A percentile compares a stretch with the other conserved stretches of the same genome.
These are phyloP conservation scores for Ginglymostoma cirratum DNA, from an alignment of 2,113 vertebrate species.

Conservation along the genomic window DNA sequence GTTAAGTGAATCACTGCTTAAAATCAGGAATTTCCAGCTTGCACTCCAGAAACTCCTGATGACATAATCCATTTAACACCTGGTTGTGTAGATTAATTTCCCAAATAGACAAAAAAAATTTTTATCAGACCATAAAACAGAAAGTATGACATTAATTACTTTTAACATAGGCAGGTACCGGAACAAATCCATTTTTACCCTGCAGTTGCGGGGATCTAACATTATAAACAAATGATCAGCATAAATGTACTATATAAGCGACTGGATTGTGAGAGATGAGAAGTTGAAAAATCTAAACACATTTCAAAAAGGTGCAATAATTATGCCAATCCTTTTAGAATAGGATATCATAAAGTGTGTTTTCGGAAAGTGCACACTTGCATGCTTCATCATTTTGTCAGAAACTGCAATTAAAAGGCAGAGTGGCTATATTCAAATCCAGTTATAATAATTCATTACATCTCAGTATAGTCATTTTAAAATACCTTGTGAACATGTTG, in stretches of 20 bases:
- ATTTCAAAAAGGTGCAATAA: conserved; percentile 29
- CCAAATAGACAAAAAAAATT: not conserved
- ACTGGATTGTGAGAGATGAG: not conserved
- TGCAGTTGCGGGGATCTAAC: not conserved
- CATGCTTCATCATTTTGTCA: conserved; percentile 7
- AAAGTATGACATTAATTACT: not conserved
- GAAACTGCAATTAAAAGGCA: conserved; percentile 34
- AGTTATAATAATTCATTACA: conserved; percentile 13
- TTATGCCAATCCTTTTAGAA: conserved; percentile 17
- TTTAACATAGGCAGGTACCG: conserved; percentile 10
- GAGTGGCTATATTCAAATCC: conserved; percentile 30
- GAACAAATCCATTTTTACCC: conserved; percentile 9
- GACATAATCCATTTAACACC: not conserved
- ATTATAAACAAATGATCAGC: not conserved
- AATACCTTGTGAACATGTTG: conserved; percentile 5
- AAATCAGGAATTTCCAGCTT: conserved; percentile 24
- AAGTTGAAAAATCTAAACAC: conserved; percentile 9
- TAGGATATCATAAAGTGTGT: conserved; percentile 19
- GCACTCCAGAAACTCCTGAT: conserved; percentile 1
- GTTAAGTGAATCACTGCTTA: conserved; percentile 25
- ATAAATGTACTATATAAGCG: too few relatives aligned
- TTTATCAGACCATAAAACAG: conserved; percentile 10
- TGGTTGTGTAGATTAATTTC: conserved; percentile 1
- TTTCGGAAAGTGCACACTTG: conserved; percentile 31
- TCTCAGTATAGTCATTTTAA: conserved; percentile 26